A percentile compares a stretch with the other conserved stretches of the same genome.
phyloP scores from a whole-genome alignment of 2,113 vertebrate species.

The Scomber scombrus region DNA sequence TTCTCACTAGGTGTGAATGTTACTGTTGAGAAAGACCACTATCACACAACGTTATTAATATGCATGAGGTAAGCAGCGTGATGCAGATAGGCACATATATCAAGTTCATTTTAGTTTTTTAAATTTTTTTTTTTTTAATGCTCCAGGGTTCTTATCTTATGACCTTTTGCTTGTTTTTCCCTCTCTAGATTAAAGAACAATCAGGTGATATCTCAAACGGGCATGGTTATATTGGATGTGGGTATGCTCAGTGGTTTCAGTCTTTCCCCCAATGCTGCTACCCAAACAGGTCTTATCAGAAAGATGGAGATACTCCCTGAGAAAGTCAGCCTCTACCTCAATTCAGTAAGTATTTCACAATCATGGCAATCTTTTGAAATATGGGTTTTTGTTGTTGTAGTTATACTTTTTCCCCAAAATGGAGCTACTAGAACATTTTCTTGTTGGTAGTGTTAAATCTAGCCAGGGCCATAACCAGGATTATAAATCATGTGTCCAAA shows the following conservation, averaged over 20 bases:
- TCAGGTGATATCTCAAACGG: slow-evolving; percentile 77
- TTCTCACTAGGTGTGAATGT: slow-evolving; percentile 87
- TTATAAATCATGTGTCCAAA: no score
- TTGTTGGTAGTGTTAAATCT: no score
- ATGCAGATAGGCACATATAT: neutral
- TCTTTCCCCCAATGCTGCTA: slow-evolving; percentile 73
- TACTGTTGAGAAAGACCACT: slow-evolving; percentile 75
- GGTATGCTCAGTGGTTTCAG: slow-evolving; percentile 90
- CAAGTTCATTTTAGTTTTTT: neutral
- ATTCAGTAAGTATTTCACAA: slow-evolving; percentile 86
- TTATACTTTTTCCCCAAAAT: neutral
- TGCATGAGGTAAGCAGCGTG: slow-evolving; percentile 86
- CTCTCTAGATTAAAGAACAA: slow-evolving; percentile 80
- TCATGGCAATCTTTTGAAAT: neutral
- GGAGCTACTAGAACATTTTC: no score
- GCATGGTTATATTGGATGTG: slow-evolving; percentile 92
- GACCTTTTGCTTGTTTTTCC: neutral
- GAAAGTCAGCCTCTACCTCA: slow-evolving; percentile 89
- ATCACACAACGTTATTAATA: slow-evolving; percentile 85
- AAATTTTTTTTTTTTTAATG: neutral
- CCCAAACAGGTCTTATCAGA: slow-evolving; percentile 77
- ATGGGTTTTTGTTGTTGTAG: neutral
- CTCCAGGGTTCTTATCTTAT: no score
- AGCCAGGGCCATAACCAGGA: no score
- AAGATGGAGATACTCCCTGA: slow-evolving; percentile 85